These are phyloP conservation scores for Thunnus maccoyii DNA, from an alignment of 2,113 vertebrate species.

Conservation along the genomic window DNA sequence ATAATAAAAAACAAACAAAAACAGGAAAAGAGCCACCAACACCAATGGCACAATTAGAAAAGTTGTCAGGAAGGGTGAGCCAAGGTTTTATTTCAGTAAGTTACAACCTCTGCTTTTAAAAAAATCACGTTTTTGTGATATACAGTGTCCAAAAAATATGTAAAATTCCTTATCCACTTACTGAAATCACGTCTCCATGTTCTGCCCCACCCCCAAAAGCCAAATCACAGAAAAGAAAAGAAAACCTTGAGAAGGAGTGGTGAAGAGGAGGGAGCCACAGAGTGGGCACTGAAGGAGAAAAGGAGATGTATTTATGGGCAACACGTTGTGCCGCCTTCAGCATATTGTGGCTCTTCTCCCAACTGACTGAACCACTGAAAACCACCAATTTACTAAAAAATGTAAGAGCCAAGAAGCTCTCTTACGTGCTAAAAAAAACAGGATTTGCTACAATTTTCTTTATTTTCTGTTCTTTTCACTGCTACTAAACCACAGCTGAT, in stretches of 20 bases:
- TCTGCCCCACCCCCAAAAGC: no score
- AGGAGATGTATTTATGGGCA: slow-evolving; percentile 30
- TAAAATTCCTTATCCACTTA: no score
- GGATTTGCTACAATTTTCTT: background rate
- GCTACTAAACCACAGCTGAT: slow-evolving; percentile 17
- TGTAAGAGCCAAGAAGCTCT: background rate
- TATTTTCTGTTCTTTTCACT: background rate
- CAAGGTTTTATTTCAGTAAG: no score
- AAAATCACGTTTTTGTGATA: no score
- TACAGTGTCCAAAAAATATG: no score
- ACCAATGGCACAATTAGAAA: no score
- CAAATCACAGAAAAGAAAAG: background rate
- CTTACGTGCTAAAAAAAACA: slow-evolving; percentile 10
- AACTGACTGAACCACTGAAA: slow-evolving; percentile 8
- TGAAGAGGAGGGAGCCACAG: slow-evolving; percentile 15
- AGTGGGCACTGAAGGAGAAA: slow-evolving; percentile 18
- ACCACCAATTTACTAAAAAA: background rate
- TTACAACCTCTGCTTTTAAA: no score
- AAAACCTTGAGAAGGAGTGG: background rate
- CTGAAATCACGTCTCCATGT: no score
- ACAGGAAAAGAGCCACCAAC: no score
- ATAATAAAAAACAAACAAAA: no score
- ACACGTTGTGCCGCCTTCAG: slow-evolving; percentile 15
- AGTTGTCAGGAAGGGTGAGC: no score
- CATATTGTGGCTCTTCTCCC: slow-evolving; percentile 4